phyloP scores from a whole-genome alignment of 1,140 invertebrate genomes.

The Orussus abietinus region DNA sequence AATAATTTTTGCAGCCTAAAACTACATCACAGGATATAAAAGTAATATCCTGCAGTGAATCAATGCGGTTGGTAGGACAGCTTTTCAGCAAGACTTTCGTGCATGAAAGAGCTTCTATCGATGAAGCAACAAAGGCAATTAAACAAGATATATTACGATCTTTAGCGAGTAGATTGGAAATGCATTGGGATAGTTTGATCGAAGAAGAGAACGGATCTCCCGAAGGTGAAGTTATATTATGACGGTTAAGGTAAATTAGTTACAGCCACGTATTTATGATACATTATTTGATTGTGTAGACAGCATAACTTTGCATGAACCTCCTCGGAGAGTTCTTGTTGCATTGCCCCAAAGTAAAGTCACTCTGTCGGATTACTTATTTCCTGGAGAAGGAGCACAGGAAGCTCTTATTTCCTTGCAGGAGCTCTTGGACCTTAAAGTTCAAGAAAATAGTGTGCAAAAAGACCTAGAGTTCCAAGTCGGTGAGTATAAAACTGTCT shows the following conservation, averaged over 20 bases:
- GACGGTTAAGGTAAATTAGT: too few relatives aligned
- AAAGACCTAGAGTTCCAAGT: slow-evolving; percentile 66
- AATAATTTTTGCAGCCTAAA: slow-evolving; percentile 6
- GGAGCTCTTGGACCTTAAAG: slow-evolving; percentile 68
- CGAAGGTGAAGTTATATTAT: slow-evolving; percentile 54
- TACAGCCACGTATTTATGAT: too few relatives aligned
- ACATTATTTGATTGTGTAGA: slow-evolving; percentile 40
- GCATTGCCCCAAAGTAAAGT: slow-evolving; percentile 62
- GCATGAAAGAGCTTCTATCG: slow-evolving; percentile 65
- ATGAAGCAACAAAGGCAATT: slow-evolving; percentile 62
- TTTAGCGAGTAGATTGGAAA: slow-evolving; percentile 70
- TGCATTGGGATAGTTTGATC: slow-evolving; percentile 81
- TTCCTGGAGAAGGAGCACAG: slow-evolving; percentile 73
- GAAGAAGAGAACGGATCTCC: slow-evolving; percentile 69
- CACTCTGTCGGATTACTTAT: slow-evolving; percentile 77
- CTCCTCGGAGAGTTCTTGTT: slow-evolving; percentile 72
- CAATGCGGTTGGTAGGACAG: slow-evolving; percentile 61
- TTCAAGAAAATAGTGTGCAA: slow-evolving; percentile 63
- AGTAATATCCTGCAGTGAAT: slow-evolving; percentile 39
- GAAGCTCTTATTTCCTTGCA: slow-evolving; percentile 70
- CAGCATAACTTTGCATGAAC: slow-evolving; percentile 71
- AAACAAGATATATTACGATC: slow-evolving; percentile 77
- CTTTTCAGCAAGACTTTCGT: slow-evolving; percentile 69
- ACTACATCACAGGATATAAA: slow-evolving; percentile 21
- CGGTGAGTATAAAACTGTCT: slow-evolving; percentile 29